Conservation (phyloP, 2,113 vertebrate genomes). For the Lichenostomus cassidix region DNA sequence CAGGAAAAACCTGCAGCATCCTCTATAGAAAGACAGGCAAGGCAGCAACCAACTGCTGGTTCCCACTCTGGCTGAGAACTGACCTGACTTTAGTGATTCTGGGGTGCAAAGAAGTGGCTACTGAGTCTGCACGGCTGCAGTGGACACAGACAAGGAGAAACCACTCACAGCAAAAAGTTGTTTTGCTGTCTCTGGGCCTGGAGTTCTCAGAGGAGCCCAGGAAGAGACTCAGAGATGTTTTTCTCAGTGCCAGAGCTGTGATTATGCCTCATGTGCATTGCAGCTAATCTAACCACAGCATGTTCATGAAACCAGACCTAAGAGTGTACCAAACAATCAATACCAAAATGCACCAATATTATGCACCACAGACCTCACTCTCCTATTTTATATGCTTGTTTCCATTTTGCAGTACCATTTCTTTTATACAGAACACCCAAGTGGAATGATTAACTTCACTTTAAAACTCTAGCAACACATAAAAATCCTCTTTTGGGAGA, state of each 20-base stretch:
- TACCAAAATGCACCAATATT: background rate
- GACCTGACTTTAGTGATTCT: background rate
- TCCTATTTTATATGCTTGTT: background rate
- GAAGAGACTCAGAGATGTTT: background rate
- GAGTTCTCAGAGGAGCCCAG: background rate
- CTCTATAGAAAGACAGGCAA: background rate
- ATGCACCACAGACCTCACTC: background rate
- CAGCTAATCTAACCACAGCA: background rate
- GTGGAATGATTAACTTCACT: background rate
- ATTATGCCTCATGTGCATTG: background rate
- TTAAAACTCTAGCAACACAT: background rate
- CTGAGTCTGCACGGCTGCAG: rapidly evolving
- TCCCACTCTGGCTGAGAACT: background rate
- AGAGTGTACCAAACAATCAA: background rate
- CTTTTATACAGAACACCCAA: background rate
- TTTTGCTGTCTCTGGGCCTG: background rate
- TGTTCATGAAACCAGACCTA: background rate
- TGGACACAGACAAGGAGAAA: background rate
- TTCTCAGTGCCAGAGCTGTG: rapidly evolving
- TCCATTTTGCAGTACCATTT: background rate
- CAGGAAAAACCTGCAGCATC: background rate
- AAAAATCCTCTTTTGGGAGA: background rate
- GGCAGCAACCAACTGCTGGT: background rate
- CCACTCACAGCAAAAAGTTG: background rate
- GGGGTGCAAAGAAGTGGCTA: background rate